These are phyloP conservation scores for Oryctes rhinoceros DNA, from an alignment of 1,140 invertebrate species.

Conservation along the genomic window DNA sequence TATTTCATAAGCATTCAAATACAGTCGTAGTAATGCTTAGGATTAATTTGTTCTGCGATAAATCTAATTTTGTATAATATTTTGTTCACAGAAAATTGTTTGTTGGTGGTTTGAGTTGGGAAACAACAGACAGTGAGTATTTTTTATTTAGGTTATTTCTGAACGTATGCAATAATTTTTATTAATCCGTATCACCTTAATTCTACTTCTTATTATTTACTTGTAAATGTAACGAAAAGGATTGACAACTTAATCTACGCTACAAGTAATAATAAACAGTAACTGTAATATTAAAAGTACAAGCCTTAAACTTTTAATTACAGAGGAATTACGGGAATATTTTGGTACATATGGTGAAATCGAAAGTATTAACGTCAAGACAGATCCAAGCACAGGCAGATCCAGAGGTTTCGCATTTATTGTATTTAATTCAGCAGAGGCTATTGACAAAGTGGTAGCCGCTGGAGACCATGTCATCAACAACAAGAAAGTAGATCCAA, in stretches of 20 bases:
- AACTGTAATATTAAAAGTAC: neutral
- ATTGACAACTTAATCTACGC: too few species aligned
- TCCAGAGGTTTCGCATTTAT: constrained; percentile 95
- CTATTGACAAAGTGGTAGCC: constrained; percentile 89
- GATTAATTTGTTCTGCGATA: constrained; percentile 49
- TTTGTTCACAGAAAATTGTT: constrained; percentile 92
- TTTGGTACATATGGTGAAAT: constrained; percentile 91
- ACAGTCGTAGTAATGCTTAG: constrained; percentile 52
- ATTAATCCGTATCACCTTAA: too few species aligned
- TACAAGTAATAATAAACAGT: too few species aligned
- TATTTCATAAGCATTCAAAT: constrained; percentile 53
- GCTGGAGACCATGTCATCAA: constrained; percentile 90
- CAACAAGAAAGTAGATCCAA: constrained; percentile 93
- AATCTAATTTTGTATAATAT: constrained; percentile 56
- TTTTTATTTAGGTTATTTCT: neutral
- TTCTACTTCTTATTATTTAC: too few species aligned
- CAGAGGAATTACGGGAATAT: constrained; percentile 92
- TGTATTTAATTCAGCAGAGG: constrained; percentile 87
- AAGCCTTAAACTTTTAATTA: constrained; percentile 59
- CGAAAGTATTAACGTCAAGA: constrained; percentile 93
- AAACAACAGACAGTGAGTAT: constrained; percentile 95
- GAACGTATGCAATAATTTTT: too few species aligned
- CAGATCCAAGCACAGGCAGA: constrained; percentile 87
- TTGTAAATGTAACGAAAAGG: too few species aligned
- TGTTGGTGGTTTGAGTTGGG: constrained; percentile 96